phyloP scores from a whole-genome alignment of 2,113 vertebrate genomes.

The Megaptera novaeangliae region DNA sequence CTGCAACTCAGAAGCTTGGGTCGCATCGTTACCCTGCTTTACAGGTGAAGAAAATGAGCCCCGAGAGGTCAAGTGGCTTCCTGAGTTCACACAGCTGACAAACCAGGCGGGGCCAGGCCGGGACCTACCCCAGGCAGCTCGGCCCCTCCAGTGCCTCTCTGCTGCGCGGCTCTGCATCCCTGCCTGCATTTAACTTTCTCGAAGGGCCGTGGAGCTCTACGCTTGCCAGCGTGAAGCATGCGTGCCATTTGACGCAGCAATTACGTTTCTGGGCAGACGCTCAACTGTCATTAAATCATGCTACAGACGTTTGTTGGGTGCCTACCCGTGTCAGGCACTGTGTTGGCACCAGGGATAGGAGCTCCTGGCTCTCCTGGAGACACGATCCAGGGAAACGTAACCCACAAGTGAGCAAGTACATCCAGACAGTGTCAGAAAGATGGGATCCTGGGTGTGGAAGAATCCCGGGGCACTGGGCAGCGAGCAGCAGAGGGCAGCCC shows the following conservation, averaged over 20 bases:
- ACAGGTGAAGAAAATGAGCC: background rate
- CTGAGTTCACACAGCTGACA: background rate
- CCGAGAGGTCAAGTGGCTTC: background rate
- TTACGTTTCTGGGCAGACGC: background rate
- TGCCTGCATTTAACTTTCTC: background rate
- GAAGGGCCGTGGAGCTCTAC: background rate
- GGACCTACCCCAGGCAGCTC: accelerated
- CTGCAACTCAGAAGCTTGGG: accelerated
- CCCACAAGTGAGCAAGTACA: background rate
- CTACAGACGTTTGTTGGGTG: accelerated
- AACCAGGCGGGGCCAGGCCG: background rate
- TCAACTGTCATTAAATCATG: accelerated
- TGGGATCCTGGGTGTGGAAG: too few species aligned
- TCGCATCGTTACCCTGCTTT: accelerated
- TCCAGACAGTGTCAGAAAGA: background rate
- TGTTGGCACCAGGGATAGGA: background rate
- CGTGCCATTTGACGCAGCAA: background rate
- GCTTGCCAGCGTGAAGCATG: background rate
- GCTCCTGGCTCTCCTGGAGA: background rate
- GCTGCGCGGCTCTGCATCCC: accelerated
- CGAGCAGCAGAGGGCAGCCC: background rate
- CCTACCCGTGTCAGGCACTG: background rate
- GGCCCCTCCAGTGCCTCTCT: background rate
- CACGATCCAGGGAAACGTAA: accelerated
- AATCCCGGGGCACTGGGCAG: accelerated